Evolutionary conservation across 2,797 vertebrate species (phyloP).

Genomic region (Rallus crepitans): DNA sequence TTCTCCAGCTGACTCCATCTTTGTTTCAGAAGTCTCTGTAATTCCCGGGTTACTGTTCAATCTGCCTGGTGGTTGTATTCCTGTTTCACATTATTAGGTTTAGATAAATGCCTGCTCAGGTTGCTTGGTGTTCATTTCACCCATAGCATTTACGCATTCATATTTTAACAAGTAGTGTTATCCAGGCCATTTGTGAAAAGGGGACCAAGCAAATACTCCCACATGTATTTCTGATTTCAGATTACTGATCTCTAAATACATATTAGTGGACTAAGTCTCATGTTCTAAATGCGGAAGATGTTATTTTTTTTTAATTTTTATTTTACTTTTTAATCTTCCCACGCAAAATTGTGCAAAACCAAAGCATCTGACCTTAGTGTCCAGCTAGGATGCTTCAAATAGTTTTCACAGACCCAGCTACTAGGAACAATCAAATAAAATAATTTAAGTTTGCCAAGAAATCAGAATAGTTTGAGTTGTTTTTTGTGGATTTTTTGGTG

Average conservation of each 20-base stretch:
- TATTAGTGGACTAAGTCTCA: neutral
- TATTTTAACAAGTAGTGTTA: neutral
- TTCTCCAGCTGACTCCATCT: neutral
- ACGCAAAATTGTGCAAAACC: accelerated
- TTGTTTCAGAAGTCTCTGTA: neutral
- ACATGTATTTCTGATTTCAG: neutral
- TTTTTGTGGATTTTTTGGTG: too few relatives aligned
- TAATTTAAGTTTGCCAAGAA: neutral
- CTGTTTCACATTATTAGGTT: neutral
- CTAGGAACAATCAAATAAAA: neutral
- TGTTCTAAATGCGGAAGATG: neutral
- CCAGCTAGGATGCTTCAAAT: neutral
- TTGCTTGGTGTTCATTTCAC: neutral
- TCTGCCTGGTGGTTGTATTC: neutral
- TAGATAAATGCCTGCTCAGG: neutral
- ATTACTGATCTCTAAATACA: neutral
- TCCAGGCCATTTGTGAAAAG: neutral
- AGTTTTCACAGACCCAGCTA: neutral
- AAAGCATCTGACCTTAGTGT: neutral
- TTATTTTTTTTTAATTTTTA: neutral
- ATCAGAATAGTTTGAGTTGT: neutral
- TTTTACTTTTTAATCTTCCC: neutral
- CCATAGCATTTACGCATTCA: neutral
- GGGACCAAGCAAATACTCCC: neutral
- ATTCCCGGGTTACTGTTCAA: neutral